Conservation (phyloP, 2,888 invertebrate species). For the Cetonia aurata region DNA sequence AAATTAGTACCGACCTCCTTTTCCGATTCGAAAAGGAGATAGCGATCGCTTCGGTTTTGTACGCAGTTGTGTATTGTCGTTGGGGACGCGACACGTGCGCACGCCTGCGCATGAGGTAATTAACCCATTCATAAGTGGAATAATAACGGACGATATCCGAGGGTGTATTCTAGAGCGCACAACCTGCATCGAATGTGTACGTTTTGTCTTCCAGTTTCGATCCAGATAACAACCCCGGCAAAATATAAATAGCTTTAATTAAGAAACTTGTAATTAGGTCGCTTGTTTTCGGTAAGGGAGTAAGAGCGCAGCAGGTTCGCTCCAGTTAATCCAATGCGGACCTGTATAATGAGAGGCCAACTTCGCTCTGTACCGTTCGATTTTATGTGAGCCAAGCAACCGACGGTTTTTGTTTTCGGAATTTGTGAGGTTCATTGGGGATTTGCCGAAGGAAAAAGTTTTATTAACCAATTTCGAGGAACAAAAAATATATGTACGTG, state of each 20-base stretch:
- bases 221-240: constrained; percentile 40
- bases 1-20: constrained; percentile 16
- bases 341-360: not conserved
- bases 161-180: not conserved
- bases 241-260: constrained; percentile 49
- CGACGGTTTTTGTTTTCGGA: too few relatives aligned
- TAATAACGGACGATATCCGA: constrained; percentile 16
- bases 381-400: too few relatives aligned
- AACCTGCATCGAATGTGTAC: too few relatives aligned
- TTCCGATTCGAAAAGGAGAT: not conserved
- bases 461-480: too few relatives aligned
- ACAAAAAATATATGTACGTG: too few relatives aligned
- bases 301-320: not conserved
- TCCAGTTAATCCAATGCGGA: constrained; percentile 8
- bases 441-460: too few relatives aligned
- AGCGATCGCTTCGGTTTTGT: constrained; percentile 1
- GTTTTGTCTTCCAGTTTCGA: constrained; percentile 22
- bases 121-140: not conserved
- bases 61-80: not conserved
- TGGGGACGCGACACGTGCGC: not conserved
- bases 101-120: constrained; percentile 2
- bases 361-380: too few relatives aligned
- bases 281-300: constrained; percentile 36
- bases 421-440: too few relatives aligned
- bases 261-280: constrained; percentile 48